These are phyloP conservation scores for Pantherophis alleghaniensis DNA, from an alignment of 2,797 vertebrate species.

Conservation along the genomic window DNA sequence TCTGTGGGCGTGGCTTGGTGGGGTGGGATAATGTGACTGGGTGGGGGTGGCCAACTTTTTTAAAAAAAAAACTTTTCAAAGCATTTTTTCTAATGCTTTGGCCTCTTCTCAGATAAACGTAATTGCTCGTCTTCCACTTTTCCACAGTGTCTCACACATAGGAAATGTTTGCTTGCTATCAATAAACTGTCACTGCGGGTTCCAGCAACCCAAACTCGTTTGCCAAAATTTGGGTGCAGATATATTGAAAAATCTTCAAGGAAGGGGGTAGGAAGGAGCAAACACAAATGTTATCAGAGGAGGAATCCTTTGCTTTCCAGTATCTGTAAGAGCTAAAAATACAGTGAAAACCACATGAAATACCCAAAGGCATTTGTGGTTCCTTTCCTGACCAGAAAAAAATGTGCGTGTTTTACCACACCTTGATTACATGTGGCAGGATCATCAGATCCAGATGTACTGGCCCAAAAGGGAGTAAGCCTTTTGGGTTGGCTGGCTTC, in stretches of 20 bases:
- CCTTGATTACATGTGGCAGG: slow-evolving; percentile 6
- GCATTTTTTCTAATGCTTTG: no score
- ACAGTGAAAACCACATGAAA: neutral
- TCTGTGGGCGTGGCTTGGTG: no score
- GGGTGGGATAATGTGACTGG: no score
- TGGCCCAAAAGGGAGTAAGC: no score
- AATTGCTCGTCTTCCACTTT: neutral
- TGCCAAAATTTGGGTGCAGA: neutral
- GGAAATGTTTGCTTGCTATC: neutral
- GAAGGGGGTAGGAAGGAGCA: neutral
- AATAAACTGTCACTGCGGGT: neutral
- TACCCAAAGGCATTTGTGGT: neutral
- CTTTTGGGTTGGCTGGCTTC: neutral
- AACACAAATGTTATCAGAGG: neutral
- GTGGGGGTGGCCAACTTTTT: no score
- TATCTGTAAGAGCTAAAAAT: neutral
- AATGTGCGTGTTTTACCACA: neutral
- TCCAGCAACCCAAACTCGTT: neutral
- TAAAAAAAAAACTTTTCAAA: no score
- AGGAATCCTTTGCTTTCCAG: neutral
- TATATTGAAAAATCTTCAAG: neutral
- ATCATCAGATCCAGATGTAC: neutral
- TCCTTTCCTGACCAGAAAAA: neutral
- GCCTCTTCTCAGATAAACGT: neutral
- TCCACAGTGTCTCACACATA: neutral